Evolutionary conservation across 2,113 vertebrate genomes (phyloP), one percentile per base, ranked within the genome.

Genomic region (Paradoxurus hermaphroditus): DNA sequence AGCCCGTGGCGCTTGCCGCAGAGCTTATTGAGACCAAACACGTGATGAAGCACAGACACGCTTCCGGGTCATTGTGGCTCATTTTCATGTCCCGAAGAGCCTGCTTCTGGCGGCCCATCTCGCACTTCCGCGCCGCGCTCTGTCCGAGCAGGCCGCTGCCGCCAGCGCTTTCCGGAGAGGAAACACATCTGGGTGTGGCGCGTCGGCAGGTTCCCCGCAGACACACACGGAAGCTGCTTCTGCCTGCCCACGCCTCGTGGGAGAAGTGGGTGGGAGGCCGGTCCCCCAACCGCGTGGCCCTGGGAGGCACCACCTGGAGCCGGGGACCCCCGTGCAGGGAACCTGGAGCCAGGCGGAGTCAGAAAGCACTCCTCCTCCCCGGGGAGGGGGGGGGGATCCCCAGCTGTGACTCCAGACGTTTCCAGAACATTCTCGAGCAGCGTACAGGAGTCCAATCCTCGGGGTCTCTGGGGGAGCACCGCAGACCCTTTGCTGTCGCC

Each of bases 341-440:
- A 4, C 44, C 67, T 56, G 12, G 3, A 4, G 34, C 79, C 86
- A 1, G 1, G 0, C 4, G 29, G 53, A 29, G 3, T 46, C 36
- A 7, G 44, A 19, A 7, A 2, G 8, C 0, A 4, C 7, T 67
- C 19, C 19, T 39, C 9, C 39, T 67, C 59, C 39, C 34, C 0
- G 19, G 3, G 0, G 7, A 18, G 29, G 59, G 0, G 19, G 3
- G 0, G 7, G 13, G 29, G 59, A 51, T 13, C 34, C 15, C 8
- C 16, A 7, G 15, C 10, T 8, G 6, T 44, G 85, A 70, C 25
- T 3, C 11, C 1, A 41, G 25, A 31, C 1, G 0, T 2, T 23
- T 0, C 0, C 29, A 44, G n/a, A 29, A 1, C 4, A 9, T 3
- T 4, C 6, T 0, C 0, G 68, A 41, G n/a, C n/a, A 39, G n/a